Percentiles rank a stretch among this genome's conserved stretches.
Evolutionary conservation across 2,113 vertebrate genomes (phyloP).

Genomic region (Puffinus mauretanicus): DNA sequence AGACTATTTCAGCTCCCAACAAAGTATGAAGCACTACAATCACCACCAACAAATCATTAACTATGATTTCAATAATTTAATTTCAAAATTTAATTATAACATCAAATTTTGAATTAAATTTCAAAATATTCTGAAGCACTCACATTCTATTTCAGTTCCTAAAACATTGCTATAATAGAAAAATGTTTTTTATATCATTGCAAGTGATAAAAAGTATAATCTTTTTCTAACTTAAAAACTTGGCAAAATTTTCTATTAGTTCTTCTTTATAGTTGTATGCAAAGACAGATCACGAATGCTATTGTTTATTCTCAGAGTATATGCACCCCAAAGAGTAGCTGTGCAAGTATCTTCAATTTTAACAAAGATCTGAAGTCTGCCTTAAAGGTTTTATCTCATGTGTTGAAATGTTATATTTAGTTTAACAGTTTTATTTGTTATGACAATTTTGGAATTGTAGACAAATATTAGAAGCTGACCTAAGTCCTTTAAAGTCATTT

Average conservation of each 20-base stretch:
- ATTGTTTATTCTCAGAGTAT: background rate
- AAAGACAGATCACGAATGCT: background rate
- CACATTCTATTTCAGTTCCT: background rate
- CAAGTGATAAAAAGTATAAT: background rate
- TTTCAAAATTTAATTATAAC: background rate
- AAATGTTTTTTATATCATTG: background rate
- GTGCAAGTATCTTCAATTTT: background rate
- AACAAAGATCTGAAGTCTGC: background rate
- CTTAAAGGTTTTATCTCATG: background rate
- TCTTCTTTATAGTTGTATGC: background rate
- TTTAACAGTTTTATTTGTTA: background rate
- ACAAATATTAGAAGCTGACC: background rate
- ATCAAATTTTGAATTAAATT: background rate
- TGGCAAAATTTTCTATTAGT: background rate
- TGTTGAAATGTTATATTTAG: background rate
- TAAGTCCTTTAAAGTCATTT: background rate
- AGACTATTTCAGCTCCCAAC: background rate
- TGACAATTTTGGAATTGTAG: background rate
- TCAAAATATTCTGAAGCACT: background rate
- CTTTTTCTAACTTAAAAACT: background rate
- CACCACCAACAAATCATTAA: background rate
- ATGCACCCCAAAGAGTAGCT: background rate
- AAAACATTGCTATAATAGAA: background rate
- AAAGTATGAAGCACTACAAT: background rate
- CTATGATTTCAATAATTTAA: background rate